These are phyloP conservation scores for Nesometra sesokonis DNA, from an alignment of 35 echinoderm and acorn worm genomes.

Conservation along the genomic window DNA sequence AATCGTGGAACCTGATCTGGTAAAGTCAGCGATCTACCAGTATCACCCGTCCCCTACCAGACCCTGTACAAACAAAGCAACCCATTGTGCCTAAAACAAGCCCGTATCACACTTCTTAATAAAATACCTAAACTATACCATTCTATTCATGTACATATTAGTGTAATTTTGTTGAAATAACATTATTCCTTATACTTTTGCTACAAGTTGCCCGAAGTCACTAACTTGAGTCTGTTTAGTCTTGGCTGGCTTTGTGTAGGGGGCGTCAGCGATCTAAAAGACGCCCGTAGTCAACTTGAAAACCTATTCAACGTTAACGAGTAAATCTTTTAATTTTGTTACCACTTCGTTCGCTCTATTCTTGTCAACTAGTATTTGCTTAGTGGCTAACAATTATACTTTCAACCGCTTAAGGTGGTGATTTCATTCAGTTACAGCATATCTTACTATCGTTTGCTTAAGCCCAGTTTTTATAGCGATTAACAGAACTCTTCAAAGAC, in stretches of 20 bases:
- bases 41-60: neutral
- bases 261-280: neutral
- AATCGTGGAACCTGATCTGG: neutral
- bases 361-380: neutral
- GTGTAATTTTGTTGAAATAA: neutral
- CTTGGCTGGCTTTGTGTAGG: neutral
- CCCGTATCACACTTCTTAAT: neutral
- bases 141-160: neutral
- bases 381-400: neutral
- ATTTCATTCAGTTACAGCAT: neutral
- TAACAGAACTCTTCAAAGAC: neutral
- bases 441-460: neutral
- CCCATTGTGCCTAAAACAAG: neutral
- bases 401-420: neutral
- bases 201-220: neutral
- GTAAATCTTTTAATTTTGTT: neutral
- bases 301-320: neutral
- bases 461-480: neutral
- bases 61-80: neutral
- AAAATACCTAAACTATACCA: neutral
- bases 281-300: neutral
- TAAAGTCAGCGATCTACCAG: neutral
- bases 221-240: neutral
- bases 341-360: neutral
- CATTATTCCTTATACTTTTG: neutral